Conservation (phyloP, 2,797 vertebrate species). For the Enteromius fasciolatus region DNA sequence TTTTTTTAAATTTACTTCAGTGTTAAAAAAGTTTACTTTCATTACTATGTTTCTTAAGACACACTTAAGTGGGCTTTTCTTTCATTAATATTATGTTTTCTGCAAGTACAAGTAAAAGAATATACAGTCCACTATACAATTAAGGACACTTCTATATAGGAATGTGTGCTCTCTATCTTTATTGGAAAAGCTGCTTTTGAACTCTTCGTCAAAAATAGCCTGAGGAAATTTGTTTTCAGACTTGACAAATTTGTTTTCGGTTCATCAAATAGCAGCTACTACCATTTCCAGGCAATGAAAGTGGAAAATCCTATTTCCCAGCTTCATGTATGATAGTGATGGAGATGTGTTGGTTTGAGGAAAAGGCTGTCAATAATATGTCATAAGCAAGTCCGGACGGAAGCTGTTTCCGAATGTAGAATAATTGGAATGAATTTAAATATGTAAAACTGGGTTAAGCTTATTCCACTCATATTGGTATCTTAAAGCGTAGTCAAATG, state of each 20-base stretch:
- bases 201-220: not conserved
- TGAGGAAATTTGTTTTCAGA: not conserved
- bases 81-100: not conserved
- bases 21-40: not conserved
- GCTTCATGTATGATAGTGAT: slow-evolving; percentile 11
- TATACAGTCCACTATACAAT: not conserved
- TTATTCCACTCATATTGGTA: not conserved
- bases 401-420: not conserved
- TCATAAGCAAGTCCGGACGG: not conserved
- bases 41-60: not conserved
- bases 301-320: not conserved
- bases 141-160: not conserved
- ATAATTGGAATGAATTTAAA: slow-evolving; percentile 6
- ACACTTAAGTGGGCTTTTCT: not conserved
- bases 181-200: slow-evolving; percentile 1
- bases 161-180: not conserved
- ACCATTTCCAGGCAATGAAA: slow-evolving; percentile 11
- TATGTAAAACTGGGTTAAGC: not conserved
- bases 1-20: not conserved
- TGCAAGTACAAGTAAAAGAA: not conserved
- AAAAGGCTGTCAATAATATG: not conserved
- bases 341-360: slow-evolving; percentile 1
- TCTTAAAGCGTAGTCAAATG: not conserved
- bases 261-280: slow-evolving; percentile 7
- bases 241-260: slow-evolving; percentile 12